Conservation (phyloP, 2,113 vertebrate genomes). For the Catharus minimus region DNA sequence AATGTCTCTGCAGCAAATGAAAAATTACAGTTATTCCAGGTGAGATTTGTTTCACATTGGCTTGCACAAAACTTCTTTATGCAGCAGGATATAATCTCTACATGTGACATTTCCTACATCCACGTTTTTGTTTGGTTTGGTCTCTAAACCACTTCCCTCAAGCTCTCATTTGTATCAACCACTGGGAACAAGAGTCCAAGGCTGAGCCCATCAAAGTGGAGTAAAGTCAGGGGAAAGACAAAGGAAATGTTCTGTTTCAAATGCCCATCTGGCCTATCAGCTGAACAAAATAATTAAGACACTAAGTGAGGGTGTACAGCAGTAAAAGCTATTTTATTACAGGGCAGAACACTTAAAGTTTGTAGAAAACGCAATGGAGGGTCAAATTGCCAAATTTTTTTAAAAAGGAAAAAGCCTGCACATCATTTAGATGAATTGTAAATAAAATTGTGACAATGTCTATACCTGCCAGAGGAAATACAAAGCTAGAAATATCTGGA, state of each 20-base stretch:
- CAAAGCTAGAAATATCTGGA: constrained; percentile 90
- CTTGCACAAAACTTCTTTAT: background rate
- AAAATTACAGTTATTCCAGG: background rate
- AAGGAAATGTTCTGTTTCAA: background rate
- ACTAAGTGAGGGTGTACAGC: background rate
- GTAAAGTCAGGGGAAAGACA: background rate
- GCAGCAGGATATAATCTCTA: background rate
- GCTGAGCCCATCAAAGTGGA: background rate
- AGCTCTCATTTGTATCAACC: background rate
- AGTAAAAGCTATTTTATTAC: background rate
- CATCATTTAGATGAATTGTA: background rate
- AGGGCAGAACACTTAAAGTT: background rate
- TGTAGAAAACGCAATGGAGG: background rate
- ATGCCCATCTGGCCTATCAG: background rate
- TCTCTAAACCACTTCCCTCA: background rate
- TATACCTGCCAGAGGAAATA: constrained; percentile 95
- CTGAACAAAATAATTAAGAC: background rate
- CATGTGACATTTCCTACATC: background rate
- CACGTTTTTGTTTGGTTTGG: background rate
- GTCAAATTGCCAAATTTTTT: background rate
- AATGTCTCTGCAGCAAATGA: background rate
- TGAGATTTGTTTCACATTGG: background rate
- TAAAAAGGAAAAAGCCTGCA: background rate
- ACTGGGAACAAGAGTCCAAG: background rate
- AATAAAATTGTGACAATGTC: background rate